Evolutionary conservation across 1,140 invertebrate genomes (phyloP).

Genomic region (Drosophila mojavensis): DNA sequence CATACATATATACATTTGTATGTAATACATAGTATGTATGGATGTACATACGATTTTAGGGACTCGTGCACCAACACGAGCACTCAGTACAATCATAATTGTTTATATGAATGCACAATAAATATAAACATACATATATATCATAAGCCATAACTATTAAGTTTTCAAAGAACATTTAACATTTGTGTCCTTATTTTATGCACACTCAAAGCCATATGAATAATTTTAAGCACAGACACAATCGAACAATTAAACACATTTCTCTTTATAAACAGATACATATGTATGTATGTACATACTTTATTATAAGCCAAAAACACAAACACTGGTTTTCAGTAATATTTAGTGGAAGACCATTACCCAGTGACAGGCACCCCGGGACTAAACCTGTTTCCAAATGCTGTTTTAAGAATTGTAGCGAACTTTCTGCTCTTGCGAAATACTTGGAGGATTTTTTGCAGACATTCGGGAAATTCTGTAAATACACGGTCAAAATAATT

Average conservation of each 20-base stretch:
- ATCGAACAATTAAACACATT: neutral
- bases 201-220: conserved; percentile 27
- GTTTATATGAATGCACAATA: too few relatives aligned
- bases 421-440: conserved; percentile 23
- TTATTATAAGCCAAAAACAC: conserved; percentile 35
- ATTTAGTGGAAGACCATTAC: conserved; percentile 54
- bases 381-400: conserved; percentile 48
- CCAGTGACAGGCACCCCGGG: conserved; percentile 61
- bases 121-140: neutral
- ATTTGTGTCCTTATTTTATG: neutral
- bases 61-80: too few relatives aligned
- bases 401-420: conserved; percentile 38
- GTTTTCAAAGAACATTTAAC: too few relatives aligned
- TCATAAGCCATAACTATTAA: neutral
- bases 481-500: conserved; percentile 10
- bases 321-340: conserved; percentile 39
- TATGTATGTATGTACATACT: conserved; percentile 21
- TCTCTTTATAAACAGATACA: conserved; percentile 6
- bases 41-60: too few relatives aligned
- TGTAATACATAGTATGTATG: too few relatives aligned
- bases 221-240: conserved; percentile 16
- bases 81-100: too few relatives aligned
- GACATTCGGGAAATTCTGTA: conserved; percentile 19
- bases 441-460: conserved; percentile 40
- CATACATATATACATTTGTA: too few relatives aligned